Evolutionary conservation across 64 coral and sea anemone species (phyloP).

Genomic region (Montipora cactus): DNA sequence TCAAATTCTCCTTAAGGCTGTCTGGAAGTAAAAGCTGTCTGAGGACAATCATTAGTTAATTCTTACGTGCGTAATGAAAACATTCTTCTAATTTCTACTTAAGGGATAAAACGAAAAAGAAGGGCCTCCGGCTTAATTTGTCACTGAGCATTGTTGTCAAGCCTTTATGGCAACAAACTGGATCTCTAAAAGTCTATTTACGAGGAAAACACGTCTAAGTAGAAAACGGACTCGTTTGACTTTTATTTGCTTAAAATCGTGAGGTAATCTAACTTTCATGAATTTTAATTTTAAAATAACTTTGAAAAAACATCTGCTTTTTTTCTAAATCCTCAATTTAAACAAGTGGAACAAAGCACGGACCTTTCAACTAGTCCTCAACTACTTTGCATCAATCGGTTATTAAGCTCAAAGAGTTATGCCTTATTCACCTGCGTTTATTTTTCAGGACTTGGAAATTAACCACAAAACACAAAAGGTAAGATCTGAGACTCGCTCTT

Average conservation of each 20-base stretch:
- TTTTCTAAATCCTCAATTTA: not conserved
- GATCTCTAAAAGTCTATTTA: not conserved
- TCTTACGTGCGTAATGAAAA: not conserved
- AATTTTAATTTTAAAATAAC: not conserved
- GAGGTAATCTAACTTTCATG: no score
- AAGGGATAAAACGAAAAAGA: not conserved
- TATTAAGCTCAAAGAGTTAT: not conserved
- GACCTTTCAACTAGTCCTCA: not conserved
- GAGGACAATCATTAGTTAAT: not conserved
- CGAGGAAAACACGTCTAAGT: not conserved
- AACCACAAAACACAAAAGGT: not conserved
- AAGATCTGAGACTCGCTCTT: not conserved
- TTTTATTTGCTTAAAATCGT: not conserved
- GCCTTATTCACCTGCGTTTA: not conserved
- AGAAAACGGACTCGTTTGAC: not conserved
- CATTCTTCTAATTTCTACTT: not conserved
- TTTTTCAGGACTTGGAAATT: not conserved
- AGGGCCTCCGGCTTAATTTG: not conserved
- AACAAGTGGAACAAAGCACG: not conserved
- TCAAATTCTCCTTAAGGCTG: not conserved
- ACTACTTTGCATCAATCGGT: not conserved
- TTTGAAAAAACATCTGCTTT: constrained; percentile 1
- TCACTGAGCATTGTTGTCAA: not conserved
- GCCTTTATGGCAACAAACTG: not conserved
- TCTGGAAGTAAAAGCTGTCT: constrained; percentile 3